These are phyloP conservation scores for Diloba caeruleocephala DNA, from an alignment of 2,888 invertebrate species.

Conservation along the genomic window DNA sequence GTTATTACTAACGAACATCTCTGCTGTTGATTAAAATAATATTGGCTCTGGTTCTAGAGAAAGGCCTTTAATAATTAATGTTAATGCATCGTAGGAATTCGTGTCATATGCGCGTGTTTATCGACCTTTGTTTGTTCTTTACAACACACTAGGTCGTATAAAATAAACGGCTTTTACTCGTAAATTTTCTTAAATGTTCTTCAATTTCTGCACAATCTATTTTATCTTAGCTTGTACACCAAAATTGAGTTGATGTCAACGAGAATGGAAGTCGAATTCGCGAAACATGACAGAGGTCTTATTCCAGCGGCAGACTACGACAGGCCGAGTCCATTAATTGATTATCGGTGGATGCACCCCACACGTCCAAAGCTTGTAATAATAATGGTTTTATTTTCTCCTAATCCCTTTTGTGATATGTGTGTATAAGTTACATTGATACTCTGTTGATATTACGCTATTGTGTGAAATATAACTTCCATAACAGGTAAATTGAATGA, in stretches of 20 bases:
- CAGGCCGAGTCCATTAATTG: too few relatives aligned
- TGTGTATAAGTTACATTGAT: slow-evolving; percentile 1
- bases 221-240: neutral
- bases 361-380: too few relatives aligned
- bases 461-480: slow-evolving; percentile 28
- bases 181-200: slow-evolving; percentile 22
- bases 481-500: slow-evolving; percentile 35
- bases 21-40: slow-evolving; percentile 51
- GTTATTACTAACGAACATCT: slow-evolving; percentile 52
- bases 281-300: too few relatives aligned
- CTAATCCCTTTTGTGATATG: neutral
- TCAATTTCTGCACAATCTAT: slow-evolving; percentile 32
- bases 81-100: slow-evolving; percentile 29
- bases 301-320: too few relatives aligned
- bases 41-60: slow-evolving; percentile 18
- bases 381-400: too few relatives aligned
- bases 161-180: slow-evolving; percentile 31
- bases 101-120: slow-evolving; percentile 24
- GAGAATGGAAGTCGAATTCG: too few relatives aligned
- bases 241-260: too few relatives aligned
- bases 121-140: slow-evolving; percentile 36
- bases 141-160: slow-evolving; percentile 35
- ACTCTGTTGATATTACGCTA: slow-evolving; percentile 30
- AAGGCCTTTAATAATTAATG: slow-evolving; percentile 27
- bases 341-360: too few relatives aligned